Evolutionary conservation across 2,113 vertebrate genomes (phyloP).

Genomic region (Rhinichthys klamathensis): DNA sequence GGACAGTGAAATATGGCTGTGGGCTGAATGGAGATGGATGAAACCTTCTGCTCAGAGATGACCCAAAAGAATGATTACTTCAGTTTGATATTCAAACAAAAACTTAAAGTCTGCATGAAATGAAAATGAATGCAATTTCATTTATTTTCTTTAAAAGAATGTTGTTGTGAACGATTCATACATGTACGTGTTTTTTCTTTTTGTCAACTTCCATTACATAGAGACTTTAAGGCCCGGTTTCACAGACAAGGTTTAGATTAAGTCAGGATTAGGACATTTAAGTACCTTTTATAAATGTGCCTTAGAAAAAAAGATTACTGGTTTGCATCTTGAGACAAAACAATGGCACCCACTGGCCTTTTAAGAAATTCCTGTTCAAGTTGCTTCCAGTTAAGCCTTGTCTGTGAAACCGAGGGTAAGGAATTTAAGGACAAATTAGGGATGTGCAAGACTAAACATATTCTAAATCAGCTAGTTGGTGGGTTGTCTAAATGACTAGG

Average conservation of each 20-base stretch:
- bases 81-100: neutral
- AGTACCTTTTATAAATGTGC: too few species aligned
- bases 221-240: neutral
- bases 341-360: too few species aligned
- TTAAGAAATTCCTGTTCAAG: too few species aligned
- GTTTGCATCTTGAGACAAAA: too few species aligned
- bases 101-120: neutral
- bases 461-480: neutral
- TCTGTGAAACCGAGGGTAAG: too few species aligned
- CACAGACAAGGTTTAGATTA: too few species aligned
- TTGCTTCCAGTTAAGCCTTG: too few species aligned
- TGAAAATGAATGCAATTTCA: neutral
- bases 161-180: neutral
- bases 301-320: too few species aligned
- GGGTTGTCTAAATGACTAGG: neutral
- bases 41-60: neutral
- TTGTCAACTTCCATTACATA: neutral
- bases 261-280: too few species aligned
- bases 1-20: slow-evolving; percentile 9
- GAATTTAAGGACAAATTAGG: too few species aligned
- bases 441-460: too few species aligned
- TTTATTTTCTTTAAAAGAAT: neutral
- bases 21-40: slow-evolving; percentile 16
- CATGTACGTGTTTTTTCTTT: neutral
- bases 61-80: neutral